These are phyloP conservation scores for Drosophila seguyi DNA, from an alignment of 1,140 invertebrate genomes.

Conservation along the genomic window DNA sequence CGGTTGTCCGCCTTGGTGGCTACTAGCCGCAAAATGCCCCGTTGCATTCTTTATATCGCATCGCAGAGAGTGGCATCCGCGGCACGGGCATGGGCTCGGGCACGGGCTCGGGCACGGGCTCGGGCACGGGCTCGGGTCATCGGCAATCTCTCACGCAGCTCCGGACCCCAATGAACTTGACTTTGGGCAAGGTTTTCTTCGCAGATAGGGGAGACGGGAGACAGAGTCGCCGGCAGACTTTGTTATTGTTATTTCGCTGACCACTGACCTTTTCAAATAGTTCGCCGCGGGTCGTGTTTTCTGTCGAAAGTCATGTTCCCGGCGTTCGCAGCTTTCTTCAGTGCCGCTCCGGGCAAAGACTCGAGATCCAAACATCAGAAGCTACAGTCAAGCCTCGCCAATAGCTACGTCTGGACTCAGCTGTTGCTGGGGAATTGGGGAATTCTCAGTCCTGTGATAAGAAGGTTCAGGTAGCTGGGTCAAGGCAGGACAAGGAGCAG, in stretches of 20 bases:
- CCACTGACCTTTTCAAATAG: conserved; percentile 77
- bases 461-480: not conserved
- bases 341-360: conserved; percentile 31
- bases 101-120: conserved; percentile 1
- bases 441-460: not conserved
- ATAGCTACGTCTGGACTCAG: too few relatives aligned
- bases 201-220: not conserved
- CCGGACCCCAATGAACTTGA: conserved; percentile 61
- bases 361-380: conserved; percentile 10
- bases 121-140: conserved; percentile 10
- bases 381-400: conserved; percentile 3
- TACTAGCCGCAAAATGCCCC: conserved; percentile 58
- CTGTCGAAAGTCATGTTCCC: conserved; percentile 75
- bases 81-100: conserved; percentile 5
- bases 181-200: conserved; percentile 65
- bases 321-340: conserved; percentile 55
- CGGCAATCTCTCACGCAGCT: conserved; percentile 66
- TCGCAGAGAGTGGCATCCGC: conserved; percentile 13
- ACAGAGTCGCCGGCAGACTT: conserved; percentile 1
- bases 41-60: conserved; percentile 72
- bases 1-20: conserved; percentile 51
- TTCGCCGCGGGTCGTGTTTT: conserved; percentile 55
- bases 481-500: not conserved
- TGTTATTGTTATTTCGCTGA: conserved; percentile 62
- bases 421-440: not conserved